These are phyloP conservation scores for Tupiocoris notatus DNA, from an alignment of 2,888 invertebrate species.

Conservation along the genomic window DNA sequence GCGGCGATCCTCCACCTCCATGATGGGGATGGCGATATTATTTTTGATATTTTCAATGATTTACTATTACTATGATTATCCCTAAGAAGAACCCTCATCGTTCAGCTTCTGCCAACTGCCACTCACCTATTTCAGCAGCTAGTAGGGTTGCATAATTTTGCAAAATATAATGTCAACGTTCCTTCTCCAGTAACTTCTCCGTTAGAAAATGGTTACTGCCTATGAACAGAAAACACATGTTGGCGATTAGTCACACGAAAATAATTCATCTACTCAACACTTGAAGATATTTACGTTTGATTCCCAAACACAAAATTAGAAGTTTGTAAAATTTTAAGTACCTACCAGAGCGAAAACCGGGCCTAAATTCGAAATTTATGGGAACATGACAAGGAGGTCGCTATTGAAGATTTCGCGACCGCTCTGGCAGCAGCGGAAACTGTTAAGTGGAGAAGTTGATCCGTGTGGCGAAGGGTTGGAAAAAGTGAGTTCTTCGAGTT, in stretches of 20 bases:
- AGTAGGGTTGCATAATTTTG: too few species aligned
- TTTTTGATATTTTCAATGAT: too few species aligned
- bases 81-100: too few species aligned
- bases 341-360: neutral
- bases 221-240: slow-evolving; percentile 33
- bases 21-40: too few species aligned
- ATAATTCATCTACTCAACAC: slow-evolving; percentile 20
- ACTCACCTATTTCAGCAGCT: too few species aligned
- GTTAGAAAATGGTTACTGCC: too few species aligned
- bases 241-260: neutral
- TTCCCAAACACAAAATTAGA: slow-evolving; percentile 28
- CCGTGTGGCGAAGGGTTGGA: slow-evolving; percentile 25
- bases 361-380: slow-evolving; percentile 23
- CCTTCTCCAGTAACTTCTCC: too few species aligned
- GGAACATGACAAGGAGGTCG: slow-evolving; percentile 28
- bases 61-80: too few species aligned
- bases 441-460: slow-evolving; percentile 27
- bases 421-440: slow-evolving; percentile 14
- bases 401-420: slow-evolving; percentile 18
- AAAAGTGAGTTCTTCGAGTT: too few species aligned
- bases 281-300: slow-evolving; percentile 9
- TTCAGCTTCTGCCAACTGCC: too few species aligned
- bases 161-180: too few species aligned
- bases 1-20: too few species aligned
- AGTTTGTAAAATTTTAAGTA: slow-evolving; percentile 18